These are phyloP conservation scores for Dolichopus griseipennis DNA, from an alignment of 2,888 invertebrate species.

Conservation along the genomic window DNA sequence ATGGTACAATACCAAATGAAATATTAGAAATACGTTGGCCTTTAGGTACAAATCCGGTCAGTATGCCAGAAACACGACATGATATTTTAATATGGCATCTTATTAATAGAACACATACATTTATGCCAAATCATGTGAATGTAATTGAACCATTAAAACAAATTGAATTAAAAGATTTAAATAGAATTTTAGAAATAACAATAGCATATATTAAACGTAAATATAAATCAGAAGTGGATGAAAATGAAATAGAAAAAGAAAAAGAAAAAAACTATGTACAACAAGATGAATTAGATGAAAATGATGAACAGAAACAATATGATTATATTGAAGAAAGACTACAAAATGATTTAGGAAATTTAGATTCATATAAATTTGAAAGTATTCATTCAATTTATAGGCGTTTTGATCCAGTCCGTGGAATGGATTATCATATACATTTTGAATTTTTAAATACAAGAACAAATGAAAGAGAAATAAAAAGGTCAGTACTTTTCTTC, in stretches of 20 bases:
- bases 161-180: slow-evolving; percentile 60
- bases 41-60: slow-evolving; percentile 57
- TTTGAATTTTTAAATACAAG: slow-evolving; percentile 49
- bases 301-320: too few relatives aligned
- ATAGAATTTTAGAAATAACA: slow-evolving; percentile 48
- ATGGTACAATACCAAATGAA: slow-evolving; percentile 47
- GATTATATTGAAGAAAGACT: too few relatives aligned
- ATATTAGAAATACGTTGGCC: slow-evolving; percentile 61
- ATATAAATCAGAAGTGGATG: slow-evolving; percentile 35
- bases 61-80: slow-evolving; percentile 62
- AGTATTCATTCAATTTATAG: slow-evolving; percentile 62
- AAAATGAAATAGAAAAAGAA: neutral
- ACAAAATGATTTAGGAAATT: neutral
- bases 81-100: slow-evolving; percentile 81
- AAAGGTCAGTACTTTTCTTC: slow-evolving; percentile 39
- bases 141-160: slow-evolving; percentile 56
- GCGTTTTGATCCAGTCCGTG: slow-evolving; percentile 71
- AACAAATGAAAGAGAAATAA: slow-evolving; percentile 44
- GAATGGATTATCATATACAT: slow-evolving; percentile 77
- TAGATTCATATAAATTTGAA: slow-evolving; percentile 44
- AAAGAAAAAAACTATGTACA: neutral
- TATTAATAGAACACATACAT: slow-evolving; percentile 75
- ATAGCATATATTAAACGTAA: slow-evolving; percentile 47
- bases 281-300: too few relatives aligned
- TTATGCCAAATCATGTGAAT: slow-evolving; percentile 70